Base-by-base conservation (phyloP, 1,140 invertebrate species). In the Phthorimaea operculella region DNA sequence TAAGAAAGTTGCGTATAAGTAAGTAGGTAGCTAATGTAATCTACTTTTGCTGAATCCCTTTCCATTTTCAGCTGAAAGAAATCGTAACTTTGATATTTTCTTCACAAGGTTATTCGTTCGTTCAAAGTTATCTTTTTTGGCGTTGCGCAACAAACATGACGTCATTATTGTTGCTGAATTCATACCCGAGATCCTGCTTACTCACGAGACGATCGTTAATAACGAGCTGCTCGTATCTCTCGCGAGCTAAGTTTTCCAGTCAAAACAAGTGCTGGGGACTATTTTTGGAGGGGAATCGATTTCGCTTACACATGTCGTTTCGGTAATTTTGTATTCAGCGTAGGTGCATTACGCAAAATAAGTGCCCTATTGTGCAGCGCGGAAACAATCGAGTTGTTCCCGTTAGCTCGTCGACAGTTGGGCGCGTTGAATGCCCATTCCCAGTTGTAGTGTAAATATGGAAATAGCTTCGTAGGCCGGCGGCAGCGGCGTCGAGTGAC, bases 1-100 rank as follows among this genome's bases (percentile, higher is more conserved):
- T 55, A 64, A 57, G 62, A 66, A 64, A 66, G 58, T 39, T 12
- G n/a, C 36, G 36, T 39, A 28, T 28, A 28, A 4, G 2, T 28
- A 28, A 28, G 21, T 28, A 28, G 6, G 21, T 28, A 28, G 21
- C 2, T 28, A 12, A 39, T n/a, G n/a, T 39, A 39, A 39, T 39
- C 3, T 39, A 39, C 36, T 39, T n/a, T 9, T 39, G 2, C n/a
- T 39, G 36, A 39, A 39, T 39, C 36, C 36, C 2, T 39, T 39
- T 39, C 8, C 36, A 39, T 39, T 39, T 39, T 39, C n/a, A 39
- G 36, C 36, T 5, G 10, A 39, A 39, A n/a, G 36, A 12, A 39
- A 4, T 39, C n/a, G n/a, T 39, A 12, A 39, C 10, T 39, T 39
- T 39, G 36, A 39, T 39, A 39, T n/a, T 39, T 39, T 39, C 36